Conservation (phyloP, 2,888 invertebrate genomes). For the Lepidochrysops patricia region DNA sequence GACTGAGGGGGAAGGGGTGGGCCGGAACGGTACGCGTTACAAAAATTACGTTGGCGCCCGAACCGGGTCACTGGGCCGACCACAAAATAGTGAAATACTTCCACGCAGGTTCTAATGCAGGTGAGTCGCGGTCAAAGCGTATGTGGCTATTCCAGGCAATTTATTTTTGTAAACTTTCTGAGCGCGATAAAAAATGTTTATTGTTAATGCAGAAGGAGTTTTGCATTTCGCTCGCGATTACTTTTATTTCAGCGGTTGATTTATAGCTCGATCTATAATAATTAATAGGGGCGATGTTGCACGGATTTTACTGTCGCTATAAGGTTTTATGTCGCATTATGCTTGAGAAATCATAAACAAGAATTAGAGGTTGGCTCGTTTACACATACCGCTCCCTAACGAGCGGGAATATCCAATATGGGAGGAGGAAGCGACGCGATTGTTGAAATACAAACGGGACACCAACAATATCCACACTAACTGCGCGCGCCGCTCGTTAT, state of each 20-base stretch:
- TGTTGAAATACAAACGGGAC: slow-evolving; percentile 36
- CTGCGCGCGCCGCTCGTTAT: slow-evolving; percentile 16
- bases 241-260: background rate
- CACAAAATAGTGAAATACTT: background rate
- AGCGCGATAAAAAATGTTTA: background rate
- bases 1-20: slow-evolving; percentile 43
- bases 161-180: background rate
- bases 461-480: slow-evolving; percentile 10
- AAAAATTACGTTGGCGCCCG: slow-evolving; percentile 48
- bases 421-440: slow-evolving; percentile 58
- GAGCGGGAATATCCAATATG: slow-evolving; percentile 56
- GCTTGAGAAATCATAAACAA: slow-evolving; percentile 59
- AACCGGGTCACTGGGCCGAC: slow-evolving; percentile 44
- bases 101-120: slow-evolving; percentile 29
- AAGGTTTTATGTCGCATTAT: slow-evolving; percentile 34
- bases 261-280: background rate
- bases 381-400: slow-evolving; percentile 69
- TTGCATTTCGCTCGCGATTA: background rate
- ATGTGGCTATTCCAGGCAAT: background rate
- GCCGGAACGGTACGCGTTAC: slow-evolving; percentile 55
- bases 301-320: slow-evolving; percentile 51
- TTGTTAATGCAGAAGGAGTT: background rate
- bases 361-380: slow-evolving; percentile 69
- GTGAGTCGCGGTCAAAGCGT: background rate
- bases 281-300: slow-evolving; percentile 21